Evolutionary conservation across 2,888 invertebrate species (phyloP), one percentile per base, ranked within the genome.

Genomic region (Drosophila eohydei): DNA sequence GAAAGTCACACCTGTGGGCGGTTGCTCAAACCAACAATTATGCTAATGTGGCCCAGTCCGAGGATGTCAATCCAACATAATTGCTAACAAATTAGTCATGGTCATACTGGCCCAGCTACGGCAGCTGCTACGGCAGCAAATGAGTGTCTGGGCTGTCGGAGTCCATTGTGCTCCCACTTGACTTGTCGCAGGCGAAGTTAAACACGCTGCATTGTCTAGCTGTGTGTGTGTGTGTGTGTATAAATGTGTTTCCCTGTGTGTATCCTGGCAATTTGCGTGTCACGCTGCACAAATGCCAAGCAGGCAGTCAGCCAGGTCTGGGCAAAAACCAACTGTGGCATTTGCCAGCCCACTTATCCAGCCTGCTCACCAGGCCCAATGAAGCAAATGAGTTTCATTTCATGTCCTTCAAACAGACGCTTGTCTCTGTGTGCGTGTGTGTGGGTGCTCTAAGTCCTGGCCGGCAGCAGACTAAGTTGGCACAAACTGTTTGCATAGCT

Each of bases 31-130:
- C 80, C 72, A 77, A 87, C 81, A 89, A 87, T 85, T 87, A 85
- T 81, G 85, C 82, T 85, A 85, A 89, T 85, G 89, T 79, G 56
- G 69, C 77, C 74, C 88, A 70, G 71, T 74, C 73, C 73, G 71
- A 60, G 44, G 63, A 79, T 62, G 87, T 86, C 87, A 86, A 81
- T 86, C 78, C 74, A 71, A 78, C 89, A 89, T 84, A 84, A 89
- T 84, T 89, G 87, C 89, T 80, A 83, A 86, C 83, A 88, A 83
- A 83, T 88, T 83, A 83, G 86, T 86, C 89, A 83, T 83, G 81
- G 74, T 86, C 74, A 59, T 50, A 55, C 58, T 56, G 34, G 44
- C 41, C 58, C 43, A 40, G 38, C 52, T 32, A 14, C 48, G 38
- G 52, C 43, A n/a, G 30, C 34, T 34, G 21, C 43, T 14, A 26